Evolutionary conservation across 2,797 vertebrate species (phyloP), one percentile per base, ranked within the genome.

Genomic region (Hipposideros larvatus): DNA sequence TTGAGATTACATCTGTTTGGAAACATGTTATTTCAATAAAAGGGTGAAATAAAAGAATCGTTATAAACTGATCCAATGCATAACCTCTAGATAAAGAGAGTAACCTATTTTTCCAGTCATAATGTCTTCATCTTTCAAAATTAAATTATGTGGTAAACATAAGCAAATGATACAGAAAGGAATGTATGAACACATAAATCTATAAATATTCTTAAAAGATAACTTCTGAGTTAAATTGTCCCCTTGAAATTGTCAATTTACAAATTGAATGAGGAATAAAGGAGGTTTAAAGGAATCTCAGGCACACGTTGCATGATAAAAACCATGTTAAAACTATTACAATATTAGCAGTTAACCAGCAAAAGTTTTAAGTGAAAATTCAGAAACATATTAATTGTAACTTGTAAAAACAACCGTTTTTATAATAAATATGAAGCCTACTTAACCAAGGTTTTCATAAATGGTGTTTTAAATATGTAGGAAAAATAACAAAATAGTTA

Each of bases 301-400:
- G 16, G 1, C 4, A 41, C 11, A 31, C 53, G 3, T 46, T 14
- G 31, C 41, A 70, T 59, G 73, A 85, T 34, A 74, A 66, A 91
- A 87, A 37, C 1, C 48, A 37, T 28, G 31, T 46, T 46, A 86
- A 71, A 92, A 70, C 51, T 48, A 71, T 66, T 57, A 83, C 68
- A 63, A 78, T 89, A 53, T 51, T 91, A 92, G 4, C 1, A 66
- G 31, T 48, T 75, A 63, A 74, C 1, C 24, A 70, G 59, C 0
- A 26, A 61, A 57, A 83, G 1, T 61, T 94, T 92, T 75, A 87
- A 3, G 22, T 89, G 4, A 16, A 94, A 91, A 88, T 84, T 95
- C 31, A 86, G 8, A 83, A 65, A 55, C 4, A 24, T 41, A 46
- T 87, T 88, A 66, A 41, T 80, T 68, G 7, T 16, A 90, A 55